Percentiles rank a stretch among this genome's conserved stretches.
These are phyloP conservation scores for Mongoloraphidia duomilia DNA, from an alignment of 2,888 invertebrate species.

Conservation along the genomic window DNA sequence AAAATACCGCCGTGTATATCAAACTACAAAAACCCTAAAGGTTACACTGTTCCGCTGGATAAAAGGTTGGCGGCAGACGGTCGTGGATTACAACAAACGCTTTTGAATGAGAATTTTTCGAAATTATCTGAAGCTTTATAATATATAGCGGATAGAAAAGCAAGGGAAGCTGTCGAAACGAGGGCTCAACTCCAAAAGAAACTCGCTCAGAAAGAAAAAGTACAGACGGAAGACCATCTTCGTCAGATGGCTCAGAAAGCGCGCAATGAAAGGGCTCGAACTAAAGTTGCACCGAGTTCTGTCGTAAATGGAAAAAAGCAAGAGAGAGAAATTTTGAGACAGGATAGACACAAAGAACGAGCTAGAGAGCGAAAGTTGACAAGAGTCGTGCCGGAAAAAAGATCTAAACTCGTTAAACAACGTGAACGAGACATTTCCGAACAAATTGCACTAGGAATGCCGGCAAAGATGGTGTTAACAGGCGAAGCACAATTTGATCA, in stretches of 20 bases:
- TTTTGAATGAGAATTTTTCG: constrained; percentile 98
- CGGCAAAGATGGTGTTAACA: constrained; percentile 55
- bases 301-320: constrained; percentile 54
- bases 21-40: constrained; percentile 99
- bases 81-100: constrained; percentile 88
- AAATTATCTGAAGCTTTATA: constrained; percentile 94
- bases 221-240: constrained; percentile 91
- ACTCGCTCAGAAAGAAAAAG: constrained; percentile 94
- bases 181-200: constrained; percentile 91
- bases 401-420: constrained; percentile 72
- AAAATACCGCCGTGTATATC: constrained; percentile 98
- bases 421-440: constrained; percentile 96
- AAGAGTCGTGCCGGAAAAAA: constrained; percentile 87
- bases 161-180: constrained; percentile 93
- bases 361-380: constrained; percentile 87
- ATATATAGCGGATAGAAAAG: constrained; percentile 93
- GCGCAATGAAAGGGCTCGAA: constrained; percentile 85
- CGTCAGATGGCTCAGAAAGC: constrained; percentile 88
- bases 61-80: constrained; percentile 98
- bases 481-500: constrained; percentile 89
- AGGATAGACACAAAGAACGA: constrained; percentile 80
- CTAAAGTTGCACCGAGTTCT: constrained; percentile 33
- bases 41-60: constrained; percentile 95
- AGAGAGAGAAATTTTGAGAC: constrained; percentile 74
- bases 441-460: constrained; percentile 93